phyloP scores from a whole-genome alignment of 2,113 vertebrate genomes.

The Embiotoca jacksoni region DNA sequence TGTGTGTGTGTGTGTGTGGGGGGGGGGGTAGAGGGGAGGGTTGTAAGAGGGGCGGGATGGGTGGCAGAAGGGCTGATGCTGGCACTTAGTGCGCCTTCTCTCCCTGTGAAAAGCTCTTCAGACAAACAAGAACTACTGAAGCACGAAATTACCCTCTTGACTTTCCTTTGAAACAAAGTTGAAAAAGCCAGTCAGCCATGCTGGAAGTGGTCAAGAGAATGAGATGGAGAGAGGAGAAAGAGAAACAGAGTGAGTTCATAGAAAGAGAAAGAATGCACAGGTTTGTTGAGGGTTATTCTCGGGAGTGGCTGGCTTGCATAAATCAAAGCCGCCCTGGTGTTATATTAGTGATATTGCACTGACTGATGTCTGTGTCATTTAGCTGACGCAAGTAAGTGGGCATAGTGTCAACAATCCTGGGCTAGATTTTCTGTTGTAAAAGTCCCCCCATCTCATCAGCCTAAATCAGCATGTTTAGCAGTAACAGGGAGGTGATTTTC shows the following conservation, averaged over 20 bases:
- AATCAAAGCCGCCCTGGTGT: slow-evolving; percentile 4
- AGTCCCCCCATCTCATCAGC: slow-evolving; percentile 11
- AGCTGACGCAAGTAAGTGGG: slow-evolving; percentile 21
- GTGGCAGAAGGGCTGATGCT: slow-evolving; percentile 60
- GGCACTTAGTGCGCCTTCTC: slow-evolving; percentile 38
- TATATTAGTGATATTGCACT: background rate
- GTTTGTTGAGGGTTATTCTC: slow-evolving; percentile 12
- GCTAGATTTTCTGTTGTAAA: slow-evolving; percentile 12
- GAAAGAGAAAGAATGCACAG: slow-evolving; percentile 26
- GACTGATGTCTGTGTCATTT: slow-evolving; percentile 23
- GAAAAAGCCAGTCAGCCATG: slow-evolving; percentile 55
- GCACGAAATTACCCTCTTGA: slow-evolving; percentile 75
- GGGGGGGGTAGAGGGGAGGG: background rate
- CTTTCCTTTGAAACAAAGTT: slow-evolving; percentile 66
- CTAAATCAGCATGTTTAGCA: slow-evolving; percentile 17
- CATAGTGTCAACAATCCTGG: slow-evolving; percentile 7
- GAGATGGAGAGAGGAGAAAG: slow-evolving; percentile 21
- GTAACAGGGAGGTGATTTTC: background rate
- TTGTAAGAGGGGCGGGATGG: slow-evolving; percentile 40
- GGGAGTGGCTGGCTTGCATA: slow-evolving; percentile 4
- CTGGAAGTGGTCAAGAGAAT: slow-evolving; percentile 47
- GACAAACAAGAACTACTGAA: slow-evolving; percentile 64
- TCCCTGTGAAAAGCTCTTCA: slow-evolving; percentile 62
- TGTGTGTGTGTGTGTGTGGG: too few relatives aligned
- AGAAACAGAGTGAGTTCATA: slow-evolving; percentile 28